Evolutionary conservation across 2,113 vertebrate genomes (phyloP), one percentile per base, ranked within the genome.

Genomic region (Cacatua alba): DNA sequence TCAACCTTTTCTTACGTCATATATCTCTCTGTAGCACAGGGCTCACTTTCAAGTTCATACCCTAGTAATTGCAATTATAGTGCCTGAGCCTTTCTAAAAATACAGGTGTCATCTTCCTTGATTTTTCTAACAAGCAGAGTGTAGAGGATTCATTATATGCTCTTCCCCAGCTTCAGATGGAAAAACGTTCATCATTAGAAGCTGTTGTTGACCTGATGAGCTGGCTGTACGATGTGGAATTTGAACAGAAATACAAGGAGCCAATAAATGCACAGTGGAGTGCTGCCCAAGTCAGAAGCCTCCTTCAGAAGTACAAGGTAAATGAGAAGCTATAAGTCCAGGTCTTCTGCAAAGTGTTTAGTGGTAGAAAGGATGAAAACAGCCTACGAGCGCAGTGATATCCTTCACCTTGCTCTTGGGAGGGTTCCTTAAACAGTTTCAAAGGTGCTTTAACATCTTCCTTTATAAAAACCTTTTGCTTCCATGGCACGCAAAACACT

Each of bases 251-350:
- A 43, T 33, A 23, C 1, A 87, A 89, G 48, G 96, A 97, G 33
- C 15, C 67, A 5, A 7, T 85, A 26, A 90, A 17, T 37, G 65
- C 83, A 6, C 96, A 77, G 21, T 41, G 16, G 31, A 87, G 92
- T 8, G 67, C 68, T 9, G 25, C 90, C 10, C 97, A 98, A 43
- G 97, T 98, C 86, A 97, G 77, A 86, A 81, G 35, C 15, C 95
- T 97, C 31, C 98, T 99, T 70, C 98, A 94, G 59, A 97, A 97
- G 87, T 98, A 97, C 97, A 99, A 99, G 98, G 99, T 99, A 97
- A 97, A 88, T 51, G 52, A 26, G 12, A 81, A 68, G 55, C 69
- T 87, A 17, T 26, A 65, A 69, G 41, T 41, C 31, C 24, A 82
- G 46, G 31, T 44, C 52, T 90, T 89, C 57, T 84, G 59, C 35